These are phyloP conservation scores for Spialia ferax DNA, from an alignment of 2,888 invertebrate species.

Conservation along the genomic window DNA sequence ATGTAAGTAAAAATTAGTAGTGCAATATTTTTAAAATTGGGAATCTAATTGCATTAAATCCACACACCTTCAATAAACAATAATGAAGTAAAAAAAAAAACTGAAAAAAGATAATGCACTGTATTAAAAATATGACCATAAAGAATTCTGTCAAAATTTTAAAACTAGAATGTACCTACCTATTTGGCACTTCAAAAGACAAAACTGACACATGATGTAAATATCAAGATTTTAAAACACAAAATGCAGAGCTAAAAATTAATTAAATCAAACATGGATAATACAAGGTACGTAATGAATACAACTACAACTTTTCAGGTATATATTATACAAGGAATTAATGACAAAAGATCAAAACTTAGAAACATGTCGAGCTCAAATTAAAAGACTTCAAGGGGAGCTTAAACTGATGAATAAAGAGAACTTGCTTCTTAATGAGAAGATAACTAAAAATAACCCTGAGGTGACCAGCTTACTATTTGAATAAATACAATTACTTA, in stretches of 20 bases:
- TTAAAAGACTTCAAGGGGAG: conserved; percentile 88
- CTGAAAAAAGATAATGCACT: no score
- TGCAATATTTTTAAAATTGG: no score
- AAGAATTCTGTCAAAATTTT: not conserved
- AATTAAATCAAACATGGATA: conserved; percentile 56
- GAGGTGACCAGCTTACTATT: conserved; percentile 49
- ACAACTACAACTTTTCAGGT: conserved; percentile 70
- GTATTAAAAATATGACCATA: no score
- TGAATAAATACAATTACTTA: not conserved
- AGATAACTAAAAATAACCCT: conserved; percentile 73
- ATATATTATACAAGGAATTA: conserved; percentile 88
- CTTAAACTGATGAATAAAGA: conserved; percentile 88
- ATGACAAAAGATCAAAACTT: conserved; percentile 88
- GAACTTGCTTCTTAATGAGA: conserved; percentile 85
- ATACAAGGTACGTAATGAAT: conserved; percentile 58
- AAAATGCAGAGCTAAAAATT: conserved; percentile 46
- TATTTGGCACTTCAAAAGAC: not conserved
- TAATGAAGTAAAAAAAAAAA: no score
- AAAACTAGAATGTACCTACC: not conserved
- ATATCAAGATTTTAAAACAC: conserved; percentile 5
- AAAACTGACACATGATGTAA: not conserved
- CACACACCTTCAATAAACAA: no score
- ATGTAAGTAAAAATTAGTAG: no score
- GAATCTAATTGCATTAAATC: no score
- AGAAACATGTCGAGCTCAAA: conserved; percentile 87